Percentiles rank a stretch among this genome's conserved stretches.
Conservation (phyloP, 2,797 vertebrate genomes). For the Numenius phaeopus region DNA sequence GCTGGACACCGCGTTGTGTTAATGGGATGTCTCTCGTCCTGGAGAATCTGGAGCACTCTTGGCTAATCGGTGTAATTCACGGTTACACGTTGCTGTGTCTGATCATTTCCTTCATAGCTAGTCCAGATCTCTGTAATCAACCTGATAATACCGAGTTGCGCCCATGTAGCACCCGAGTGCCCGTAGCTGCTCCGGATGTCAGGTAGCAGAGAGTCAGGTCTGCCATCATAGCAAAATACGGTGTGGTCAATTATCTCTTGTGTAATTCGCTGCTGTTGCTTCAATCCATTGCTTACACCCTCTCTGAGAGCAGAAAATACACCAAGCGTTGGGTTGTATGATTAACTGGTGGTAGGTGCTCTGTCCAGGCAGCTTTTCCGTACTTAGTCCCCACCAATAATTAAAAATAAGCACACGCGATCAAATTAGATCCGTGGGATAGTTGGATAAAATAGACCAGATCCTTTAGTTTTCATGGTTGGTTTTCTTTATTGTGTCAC, state of each 20-base stretch:
- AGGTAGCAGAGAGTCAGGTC: neutral
- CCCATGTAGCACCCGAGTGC: neutral
- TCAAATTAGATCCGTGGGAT: neutral
- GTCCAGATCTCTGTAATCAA: neutral
- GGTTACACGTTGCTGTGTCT: neutral
- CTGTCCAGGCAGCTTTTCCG: neutral
- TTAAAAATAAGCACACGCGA: fast-evolving
- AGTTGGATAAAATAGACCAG: neutral
- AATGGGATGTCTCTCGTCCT: neutral
- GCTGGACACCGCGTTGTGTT: neutral
- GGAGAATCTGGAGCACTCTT: neutral
- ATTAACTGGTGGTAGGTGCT: neutral
- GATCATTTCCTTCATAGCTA: neutral
- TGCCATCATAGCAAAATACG: neutral
- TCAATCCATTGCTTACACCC: neutral
- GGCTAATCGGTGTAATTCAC: neutral
- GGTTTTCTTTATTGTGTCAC: neutral
- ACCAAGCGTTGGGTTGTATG: neutral
- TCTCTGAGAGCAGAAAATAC: neutral
- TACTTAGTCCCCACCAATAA: neutral
- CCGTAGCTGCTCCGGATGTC: neutral
- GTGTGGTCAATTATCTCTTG: neutral
- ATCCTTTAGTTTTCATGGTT: neutral
- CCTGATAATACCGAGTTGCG: neutral
- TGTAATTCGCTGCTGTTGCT: neutral